Evolutionary conservation across 2,113 vertebrate genomes (phyloP).

Genomic region (Lepus americanus): DNA sequence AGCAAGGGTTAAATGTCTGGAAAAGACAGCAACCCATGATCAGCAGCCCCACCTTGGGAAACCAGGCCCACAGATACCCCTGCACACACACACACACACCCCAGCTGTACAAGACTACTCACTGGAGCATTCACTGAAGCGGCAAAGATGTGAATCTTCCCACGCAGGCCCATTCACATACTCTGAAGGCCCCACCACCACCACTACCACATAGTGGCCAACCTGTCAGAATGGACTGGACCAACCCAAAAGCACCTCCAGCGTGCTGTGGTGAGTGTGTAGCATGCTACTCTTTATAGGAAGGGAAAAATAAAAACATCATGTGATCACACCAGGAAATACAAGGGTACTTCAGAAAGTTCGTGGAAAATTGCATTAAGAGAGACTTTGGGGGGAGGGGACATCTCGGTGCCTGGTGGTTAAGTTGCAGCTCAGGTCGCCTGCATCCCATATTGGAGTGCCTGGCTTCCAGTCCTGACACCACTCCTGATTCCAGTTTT

Average conservation of each 20-base stretch:
- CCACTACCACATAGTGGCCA: no score
- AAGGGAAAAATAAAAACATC: constrained; percentile 6
- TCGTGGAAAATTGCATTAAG: no score
- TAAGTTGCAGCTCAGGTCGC: no score
- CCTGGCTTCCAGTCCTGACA: no score
- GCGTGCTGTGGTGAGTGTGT: not conserved
- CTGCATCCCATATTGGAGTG: no score
- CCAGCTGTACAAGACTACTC: not conserved
- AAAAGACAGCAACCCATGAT: not conserved
- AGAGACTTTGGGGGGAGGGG: no score
- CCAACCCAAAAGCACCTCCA: no score
- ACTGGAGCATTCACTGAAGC: not conserved
- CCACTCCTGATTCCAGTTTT: no score
- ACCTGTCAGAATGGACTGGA: not conserved
- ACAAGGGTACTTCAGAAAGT: no score
- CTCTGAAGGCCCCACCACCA: not conserved
- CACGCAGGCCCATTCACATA: not conserved
- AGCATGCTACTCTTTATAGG: not conserved
- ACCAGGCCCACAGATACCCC: not conserved
- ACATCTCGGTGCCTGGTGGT: no score
- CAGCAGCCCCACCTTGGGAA: not conserved
- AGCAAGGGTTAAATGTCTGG: not conserved
- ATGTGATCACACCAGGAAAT: no score
- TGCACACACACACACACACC: not conserved
- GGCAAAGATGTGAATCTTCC: not conserved